Percentiles rank a stretch among this genome's conserved stretches.
Evolutionary conservation across 1,140 invertebrate genomes (phyloP).

Genomic region (Drosophila sechellia): DNA sequence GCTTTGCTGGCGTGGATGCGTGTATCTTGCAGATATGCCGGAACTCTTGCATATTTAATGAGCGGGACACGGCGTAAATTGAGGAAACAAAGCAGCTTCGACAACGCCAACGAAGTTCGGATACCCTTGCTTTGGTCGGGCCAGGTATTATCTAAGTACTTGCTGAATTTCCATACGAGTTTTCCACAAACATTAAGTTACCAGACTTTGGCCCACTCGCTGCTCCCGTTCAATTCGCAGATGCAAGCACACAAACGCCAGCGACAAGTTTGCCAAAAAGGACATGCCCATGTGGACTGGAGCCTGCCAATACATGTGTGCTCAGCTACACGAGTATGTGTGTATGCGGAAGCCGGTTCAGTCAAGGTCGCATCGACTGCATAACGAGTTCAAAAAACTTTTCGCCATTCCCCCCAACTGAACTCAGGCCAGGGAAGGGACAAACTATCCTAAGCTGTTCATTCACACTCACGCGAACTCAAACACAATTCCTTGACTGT

Average conservation of each 20-base stretch:
- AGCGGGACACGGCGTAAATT: slow-evolving; percentile 32
- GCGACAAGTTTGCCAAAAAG: slow-evolving; percentile 48
- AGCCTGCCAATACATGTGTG: slow-evolving; percentile 6
- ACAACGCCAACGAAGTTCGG: neutral
- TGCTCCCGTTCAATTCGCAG: slow-evolving; percentile 6
- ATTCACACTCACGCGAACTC: slow-evolving; percentile 24
- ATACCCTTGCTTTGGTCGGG: neutral
- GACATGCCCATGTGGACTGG: slow-evolving; percentile 19
- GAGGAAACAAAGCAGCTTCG: slow-evolving; percentile 12
- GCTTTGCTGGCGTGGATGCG: slow-evolving; percentile 4
- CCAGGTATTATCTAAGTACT: neutral
- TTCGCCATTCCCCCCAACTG: slow-evolving; percentile 9
- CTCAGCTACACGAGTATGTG: neutral
- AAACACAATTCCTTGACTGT: slow-evolving; percentile 15
- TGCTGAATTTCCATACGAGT: slow-evolving; percentile 5
- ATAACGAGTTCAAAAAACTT: slow-evolving; percentile 49
- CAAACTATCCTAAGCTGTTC: slow-evolving; percentile 40
- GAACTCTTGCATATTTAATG: slow-evolving; percentile 56
- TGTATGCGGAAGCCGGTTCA: slow-evolving; percentile 12
- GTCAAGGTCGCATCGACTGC: slow-evolving; percentile 46
- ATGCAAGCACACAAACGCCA: slow-evolving; percentile 30
- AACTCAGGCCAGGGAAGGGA: slow-evolving; percentile 8
- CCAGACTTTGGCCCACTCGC: slow-evolving; percentile 15
- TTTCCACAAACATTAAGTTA: slow-evolving; percentile 1
- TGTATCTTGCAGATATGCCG: slow-evolving; percentile 39